Evolutionary conservation across 2,888 invertebrate species (phyloP).

Genomic region (Cryptus viduatorius): DNA sequence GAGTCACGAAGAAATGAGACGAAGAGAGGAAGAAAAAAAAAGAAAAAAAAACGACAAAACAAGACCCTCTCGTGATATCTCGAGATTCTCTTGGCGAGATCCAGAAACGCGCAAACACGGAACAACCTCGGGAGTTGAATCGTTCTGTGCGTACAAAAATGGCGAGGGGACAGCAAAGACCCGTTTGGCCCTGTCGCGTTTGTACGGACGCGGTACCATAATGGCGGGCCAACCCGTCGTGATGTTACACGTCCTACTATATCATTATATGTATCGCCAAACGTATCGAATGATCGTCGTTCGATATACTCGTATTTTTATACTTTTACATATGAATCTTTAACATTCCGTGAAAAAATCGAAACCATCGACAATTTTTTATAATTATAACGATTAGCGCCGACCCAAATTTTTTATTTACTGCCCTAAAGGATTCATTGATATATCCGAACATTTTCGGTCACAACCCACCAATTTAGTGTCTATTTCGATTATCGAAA

Average conservation of each 20-base stretch:
- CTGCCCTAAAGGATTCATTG: no score
- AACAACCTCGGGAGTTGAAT: slow-evolving; percentile 58
- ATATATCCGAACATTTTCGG: no score
- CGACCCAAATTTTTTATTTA: background rate
- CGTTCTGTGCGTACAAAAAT: slow-evolving; percentile 58
- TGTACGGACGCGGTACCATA: slow-evolving; percentile 62
- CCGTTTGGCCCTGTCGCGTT: slow-evolving; percentile 64
- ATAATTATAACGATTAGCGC: background rate
- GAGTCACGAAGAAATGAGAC: slow-evolving; percentile 50
- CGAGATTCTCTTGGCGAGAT: slow-evolving; percentile 52
- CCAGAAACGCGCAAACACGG: slow-evolving; percentile 66
- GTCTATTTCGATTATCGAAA: no score
- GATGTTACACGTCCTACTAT: slow-evolving; percentile 22
- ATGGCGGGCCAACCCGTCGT: slow-evolving; percentile 55
- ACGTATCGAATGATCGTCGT: slow-evolving; percentile 19
- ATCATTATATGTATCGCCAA: slow-evolving; percentile 19
- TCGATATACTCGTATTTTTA: slow-evolving; percentile 54
- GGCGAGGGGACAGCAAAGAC: slow-evolving; percentile 49
- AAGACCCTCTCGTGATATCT: slow-evolving; percentile 43
- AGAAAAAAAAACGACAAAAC: slow-evolving; percentile 35
- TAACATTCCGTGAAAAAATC: background rate
- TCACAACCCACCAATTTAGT: no score
- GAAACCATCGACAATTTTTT: background rate
- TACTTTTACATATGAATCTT: slow-evolving; percentile 34
- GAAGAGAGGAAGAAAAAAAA: slow-evolving; percentile 8